Evolutionary conservation across 2,113 vertebrate genomes (phyloP).

Genomic region (Oceanites oceanicus): DNA sequence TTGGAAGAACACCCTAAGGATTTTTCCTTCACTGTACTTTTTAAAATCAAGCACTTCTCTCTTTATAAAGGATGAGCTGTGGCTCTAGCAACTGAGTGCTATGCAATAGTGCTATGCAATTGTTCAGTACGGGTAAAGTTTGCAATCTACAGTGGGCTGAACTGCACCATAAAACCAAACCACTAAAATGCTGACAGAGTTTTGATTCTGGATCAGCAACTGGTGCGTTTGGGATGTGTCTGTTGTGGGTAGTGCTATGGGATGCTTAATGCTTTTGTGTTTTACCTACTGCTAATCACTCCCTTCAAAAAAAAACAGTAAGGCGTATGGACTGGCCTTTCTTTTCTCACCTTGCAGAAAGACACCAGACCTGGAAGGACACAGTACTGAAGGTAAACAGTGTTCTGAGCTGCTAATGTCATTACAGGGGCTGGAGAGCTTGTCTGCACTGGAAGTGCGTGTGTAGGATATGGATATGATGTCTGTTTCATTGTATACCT

Average conservation of each 20-base stretch:
- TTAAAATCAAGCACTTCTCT: neutral
- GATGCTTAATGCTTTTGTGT: neutral
- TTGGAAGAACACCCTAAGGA: neutral
- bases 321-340: neutral
- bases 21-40: neutral
- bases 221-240: rapidly evolving
- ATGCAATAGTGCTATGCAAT: neutral
- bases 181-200: neutral
- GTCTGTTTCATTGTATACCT: neutral
- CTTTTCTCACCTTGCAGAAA: neutral
- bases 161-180: neutral
- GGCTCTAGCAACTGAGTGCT: neutral
- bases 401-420: neutral
- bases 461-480: neutral
- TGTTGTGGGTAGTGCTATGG: neutral
- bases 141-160: neutral
- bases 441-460: neutral
- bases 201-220: neutral
- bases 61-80: neutral
- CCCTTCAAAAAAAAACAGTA: neutral
- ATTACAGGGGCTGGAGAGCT: neutral
- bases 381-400: neutral
- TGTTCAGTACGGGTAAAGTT: neutral
- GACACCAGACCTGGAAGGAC: neutral
- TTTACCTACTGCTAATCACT: neutral